Conservation (phyloP, 2,797 vertebrate species). For the Cottoperca gobio region DNA sequence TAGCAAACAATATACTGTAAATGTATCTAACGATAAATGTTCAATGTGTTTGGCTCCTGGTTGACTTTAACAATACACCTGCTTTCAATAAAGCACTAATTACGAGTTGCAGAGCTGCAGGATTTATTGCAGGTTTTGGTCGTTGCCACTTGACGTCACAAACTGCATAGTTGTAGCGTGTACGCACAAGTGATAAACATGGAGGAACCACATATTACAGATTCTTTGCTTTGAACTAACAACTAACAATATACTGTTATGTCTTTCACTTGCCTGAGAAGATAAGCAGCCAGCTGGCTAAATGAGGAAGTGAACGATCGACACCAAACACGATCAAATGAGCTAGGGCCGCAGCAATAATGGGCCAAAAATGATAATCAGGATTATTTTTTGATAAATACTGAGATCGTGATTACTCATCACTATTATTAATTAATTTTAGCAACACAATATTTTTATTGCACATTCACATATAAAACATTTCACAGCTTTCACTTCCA, state of each 20-base stretch:
- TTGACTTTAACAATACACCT: constrained; percentile 16
- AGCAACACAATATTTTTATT: too few species aligned
- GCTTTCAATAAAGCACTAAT: constrained; percentile 30
- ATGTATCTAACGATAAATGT: background rate
- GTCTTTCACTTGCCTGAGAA: background rate
- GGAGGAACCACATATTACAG: background rate
- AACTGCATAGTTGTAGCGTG: constrained; percentile 22
- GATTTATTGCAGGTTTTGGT: constrained; percentile 37
- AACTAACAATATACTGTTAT: background rate
- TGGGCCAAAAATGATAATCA: too few species aligned
- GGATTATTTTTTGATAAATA: too few species aligned
- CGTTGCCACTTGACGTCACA: constrained; percentile 45
- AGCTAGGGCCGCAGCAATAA: too few species aligned
- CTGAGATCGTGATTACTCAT: too few species aligned
- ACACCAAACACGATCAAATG: background rate
- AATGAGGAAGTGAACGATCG: background rate
- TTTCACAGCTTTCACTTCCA: too few species aligned
- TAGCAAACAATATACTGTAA: background rate
- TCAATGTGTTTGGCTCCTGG: background rate
- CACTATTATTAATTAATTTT: too few species aligned
- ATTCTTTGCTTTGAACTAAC: constrained; percentile 13
- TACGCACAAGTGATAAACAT: constrained; percentile 18
- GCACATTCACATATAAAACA: too few species aligned
- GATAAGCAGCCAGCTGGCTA: background rate
- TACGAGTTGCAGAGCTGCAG: constrained; percentile 1